Evolutionary conservation across 2,888 invertebrate species (phyloP).

Genomic region (Sarcophaga carnaria): DNA sequence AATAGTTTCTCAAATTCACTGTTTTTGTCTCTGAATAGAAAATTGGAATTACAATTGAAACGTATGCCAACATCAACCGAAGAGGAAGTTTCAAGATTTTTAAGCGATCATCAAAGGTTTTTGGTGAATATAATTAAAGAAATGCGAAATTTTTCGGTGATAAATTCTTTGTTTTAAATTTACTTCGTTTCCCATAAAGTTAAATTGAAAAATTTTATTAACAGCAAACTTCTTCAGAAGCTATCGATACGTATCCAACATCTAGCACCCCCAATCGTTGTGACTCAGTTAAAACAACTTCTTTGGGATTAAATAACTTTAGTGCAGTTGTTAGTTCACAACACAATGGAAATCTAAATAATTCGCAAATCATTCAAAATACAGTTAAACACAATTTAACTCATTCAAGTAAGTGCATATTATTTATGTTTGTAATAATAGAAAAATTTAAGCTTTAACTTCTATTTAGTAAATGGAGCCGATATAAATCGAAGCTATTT

Average conservation of each 20-base stretch:
- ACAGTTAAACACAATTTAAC: conserved; percentile 73
- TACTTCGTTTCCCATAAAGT: not conserved
- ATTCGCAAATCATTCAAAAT: conserved; percentile 43
- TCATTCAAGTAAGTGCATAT: conserved; percentile 75
- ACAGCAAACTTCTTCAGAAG: conserved; percentile 65
- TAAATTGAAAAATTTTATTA: not conserved
- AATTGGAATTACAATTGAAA: conserved; percentile 77
- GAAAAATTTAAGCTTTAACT: not conserved
- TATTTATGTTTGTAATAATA: not conserved
- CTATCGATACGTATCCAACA: conserved; percentile 70
- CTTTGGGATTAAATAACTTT: conserved; percentile 47
- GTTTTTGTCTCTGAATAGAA: conserved; percentile 69
- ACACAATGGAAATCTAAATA: not conserved
- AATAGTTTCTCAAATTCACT: not conserved
- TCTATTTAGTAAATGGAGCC: conserved; percentile 79
- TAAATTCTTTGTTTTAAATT: not conserved
- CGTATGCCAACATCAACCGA: conserved; percentile 74
- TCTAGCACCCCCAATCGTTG: conserved; percentile 80
- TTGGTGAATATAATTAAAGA: conserved; percentile 79
- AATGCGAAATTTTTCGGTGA: conserved; percentile 79
- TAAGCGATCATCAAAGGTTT: conserved; percentile 78
- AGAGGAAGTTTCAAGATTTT: conserved; percentile 76
- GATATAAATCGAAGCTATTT: conserved; percentile 81
- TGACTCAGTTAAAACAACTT: conserved; percentile 38
- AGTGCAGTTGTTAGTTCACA: conserved; percentile 57